Percentiles rank a stretch among this genome's conserved stretches.
Evolutionary conservation across 2,888 invertebrate species (phyloP).

Genomic region (Ochropleura leucogaster): DNA sequence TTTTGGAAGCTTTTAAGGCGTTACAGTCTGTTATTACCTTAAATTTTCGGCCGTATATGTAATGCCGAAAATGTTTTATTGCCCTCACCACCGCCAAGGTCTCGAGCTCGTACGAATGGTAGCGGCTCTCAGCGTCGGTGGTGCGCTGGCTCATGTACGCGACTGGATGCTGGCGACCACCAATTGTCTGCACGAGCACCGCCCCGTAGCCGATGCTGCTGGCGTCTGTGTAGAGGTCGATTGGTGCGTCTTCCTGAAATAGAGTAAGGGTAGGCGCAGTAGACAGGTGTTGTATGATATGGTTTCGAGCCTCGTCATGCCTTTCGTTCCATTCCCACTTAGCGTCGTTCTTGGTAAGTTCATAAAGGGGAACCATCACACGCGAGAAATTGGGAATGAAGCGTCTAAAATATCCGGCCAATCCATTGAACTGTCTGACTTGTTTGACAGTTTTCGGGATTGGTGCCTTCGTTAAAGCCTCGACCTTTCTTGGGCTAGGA

Average conservation of each 20-base stretch:
- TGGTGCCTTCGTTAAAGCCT: conserved; percentile 17
- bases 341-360: conserved; percentile 8
- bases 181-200: conserved; percentile 1
- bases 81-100: conserved; percentile 38
- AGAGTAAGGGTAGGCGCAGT: conserved; percentile 19
- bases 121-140: conserved; percentile 25
- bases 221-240: conserved; percentile 6
- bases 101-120: conserved; percentile 33
- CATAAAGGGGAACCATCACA: conserved; percentile 13
- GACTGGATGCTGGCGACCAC: conserved; percentile 17
- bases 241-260: conserved; percentile 21
- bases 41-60: conserved; percentile 48
- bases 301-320: conserved; percentile 5
- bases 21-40: conserved; percentile 25
- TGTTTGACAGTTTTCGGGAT: conserved; percentile 21
- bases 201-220: conserved; percentile 16
- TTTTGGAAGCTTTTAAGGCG: conserved; percentile 9
- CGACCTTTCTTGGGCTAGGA: conserved; percentile 20
- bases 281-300: conserved; percentile 1
- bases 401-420: conserved; percentile 22
- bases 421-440: conserved; percentile 21
- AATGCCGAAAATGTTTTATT: conserved; percentile 57
- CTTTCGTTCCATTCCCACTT: conserved; percentile 10
- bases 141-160: conserved; percentile 25
- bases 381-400: conserved; percentile 21